Evolutionary conservation across 2,113 vertebrate species (phyloP), one percentile per base, ranked within the genome.

Genomic region (Aspiorhynchus laticeps): DNA sequence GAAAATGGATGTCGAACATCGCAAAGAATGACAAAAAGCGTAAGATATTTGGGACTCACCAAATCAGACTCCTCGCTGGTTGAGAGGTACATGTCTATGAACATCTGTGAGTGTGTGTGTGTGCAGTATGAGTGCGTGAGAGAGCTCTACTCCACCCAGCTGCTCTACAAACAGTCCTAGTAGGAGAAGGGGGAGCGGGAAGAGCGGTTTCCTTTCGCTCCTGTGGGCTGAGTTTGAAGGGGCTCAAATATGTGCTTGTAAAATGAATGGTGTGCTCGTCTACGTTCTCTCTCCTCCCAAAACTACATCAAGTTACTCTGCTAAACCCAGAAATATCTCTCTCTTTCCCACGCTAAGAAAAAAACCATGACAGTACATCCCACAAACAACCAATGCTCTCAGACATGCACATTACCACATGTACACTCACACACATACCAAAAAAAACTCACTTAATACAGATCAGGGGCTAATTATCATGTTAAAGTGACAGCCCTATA

Each of bases 21-120:
- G 21, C 71, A 71, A 61, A 63, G 59, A 51, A 15, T 61, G 85
- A 80, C 61, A 46, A 33, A 75, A 87, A 73, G 69, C 31, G 4
- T n/a, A 51, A 76, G 31, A 80, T 46, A 53, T 48, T 36, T 85
- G 63, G 80, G 28, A 90, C 89, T 90, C 85, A 90, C 89, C 89
- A 88, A 85, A 71, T 90, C 89, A 63, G 89, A 90, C 82, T 90
- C 89, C 87, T 90, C 89, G 85, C 89, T 90, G 89, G 89, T 87
- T 65, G 89, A 90, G 83, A 87, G 89, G 87, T 90, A 90, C 89
- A 90, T 90, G 63, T 90, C 87, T 87, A 74, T 75, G 59, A 77
- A 43, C 83, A 80, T 76, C 56, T 87, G 48, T 84, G 67, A 75
- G 63, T 53, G 41, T 69, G 73, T 75, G 67, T 75, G 83, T 84